Base-by-base conservation (phyloP, 2,113 vertebrate genomes). In the Edolisoma coerulescens region DNA sequence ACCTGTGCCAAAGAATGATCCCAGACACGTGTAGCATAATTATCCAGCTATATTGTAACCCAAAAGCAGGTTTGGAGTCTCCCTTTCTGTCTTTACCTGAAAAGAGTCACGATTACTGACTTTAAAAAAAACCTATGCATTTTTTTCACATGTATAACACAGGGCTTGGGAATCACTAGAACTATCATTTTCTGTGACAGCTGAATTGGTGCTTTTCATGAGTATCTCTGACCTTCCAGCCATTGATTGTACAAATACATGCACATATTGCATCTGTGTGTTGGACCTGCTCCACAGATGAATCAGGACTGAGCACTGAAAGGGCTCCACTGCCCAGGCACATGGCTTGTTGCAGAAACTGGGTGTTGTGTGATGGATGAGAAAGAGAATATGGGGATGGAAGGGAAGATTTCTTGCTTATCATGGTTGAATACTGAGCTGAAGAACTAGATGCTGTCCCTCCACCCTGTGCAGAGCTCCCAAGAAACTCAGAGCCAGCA, bases 31-130 rank as follows among this genome's bases (percentile, higher is more conserved):
- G 49, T 3, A 94, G 52, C 11, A 33, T 49, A 85, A 56, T 53
- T 65, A 7, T 44, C 24, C 37, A 73, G 54, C 41, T n/a, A 42
- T 53, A 45, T 60, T 83, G 70, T 63, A 85, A 75, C 26, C 21
- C 23, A 30, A 85, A 91, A 65, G 4, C 23, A 37, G 9, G 22
- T 20, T 63, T 69, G 56, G 22, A 47, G 16, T 64, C 14, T 74
- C 15, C 16, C 4, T 79, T 84, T 75, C 24, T 6, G 1, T 39
- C 19, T 77, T 83, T 61, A 49, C 42, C 33, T 47, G 26, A 37
- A 69, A 88, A 42, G 9, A 73, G n/a, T 7, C 15, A 37, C 0
- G 0, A 9, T 65, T 64, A 18, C 18, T 65, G 11, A 37, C 53
- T 83, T 39, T 10, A 59, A 53, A 44, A 59, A 65, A 79, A 79